Base-by-base conservation (phyloP, 2,797 vertebrate species). In the Tarsius wallacei region DNA sequence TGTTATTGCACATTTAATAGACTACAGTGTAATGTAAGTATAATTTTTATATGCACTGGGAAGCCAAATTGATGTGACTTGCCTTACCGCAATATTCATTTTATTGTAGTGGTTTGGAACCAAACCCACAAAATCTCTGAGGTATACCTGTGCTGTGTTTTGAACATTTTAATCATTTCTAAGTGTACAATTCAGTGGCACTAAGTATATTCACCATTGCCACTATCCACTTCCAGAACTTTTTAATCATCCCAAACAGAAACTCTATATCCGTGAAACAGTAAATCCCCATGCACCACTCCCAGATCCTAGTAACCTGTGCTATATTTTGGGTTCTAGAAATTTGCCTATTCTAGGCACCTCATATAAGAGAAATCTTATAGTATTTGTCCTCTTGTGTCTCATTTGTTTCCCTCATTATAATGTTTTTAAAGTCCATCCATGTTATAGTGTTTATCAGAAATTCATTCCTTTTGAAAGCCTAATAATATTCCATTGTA, bases 391-490 rank as follows among this genome's bases (percentile, higher is more conserved):
- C 3, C 42, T 42, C 42, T 42, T 42, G 42, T 42, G 5, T 42
- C 7, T 42, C 5, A 42, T 42, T 42, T 42, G 42, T 42, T 42
- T 42, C 42, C 42, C 42, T 42, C 42, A 42, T 42, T 5, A 42
- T 42, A 42, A 42, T 42, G 42, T 42, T 42, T 42, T 42, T 42
- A 42, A 42, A 42, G 42, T 42, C 42, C 42, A 96, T 78, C 28
- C 81, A 78, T 42, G 21, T 24, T 51, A 31, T 13, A 80, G 42
- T 11, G 47, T 22, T 3, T 42, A 74, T 21, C 31, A 76, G 31
- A 71, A 83, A 71, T 33, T 17, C 36, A 83, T 73, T 83, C 59
- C 55, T 87, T 96, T 70, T 64, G 36, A 94, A 86, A 49, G 76
- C 15, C 63, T 57, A 81, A 22, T 42, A 59, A 59, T n/a, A 61